Evolutionary conservation across 2,797 vertebrate species (phyloP).

Genomic region (Peromyscus attwateri): DNA sequence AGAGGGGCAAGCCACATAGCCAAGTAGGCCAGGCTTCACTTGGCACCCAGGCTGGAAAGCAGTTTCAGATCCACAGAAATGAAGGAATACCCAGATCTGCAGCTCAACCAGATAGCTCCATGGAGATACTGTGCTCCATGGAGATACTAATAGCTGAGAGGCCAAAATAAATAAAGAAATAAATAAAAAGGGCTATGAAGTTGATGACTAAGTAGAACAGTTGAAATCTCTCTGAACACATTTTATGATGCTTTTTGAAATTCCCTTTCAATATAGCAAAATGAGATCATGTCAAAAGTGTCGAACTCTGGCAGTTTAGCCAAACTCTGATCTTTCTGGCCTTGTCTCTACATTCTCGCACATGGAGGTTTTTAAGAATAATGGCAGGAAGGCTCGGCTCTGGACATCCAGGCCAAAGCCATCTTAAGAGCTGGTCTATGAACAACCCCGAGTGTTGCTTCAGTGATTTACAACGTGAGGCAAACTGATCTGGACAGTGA

Average conservation of each 20-base stretch:
- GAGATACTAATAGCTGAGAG: background rate
- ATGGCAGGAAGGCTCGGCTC: background rate
- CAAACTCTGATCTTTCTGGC: constrained; percentile 29
- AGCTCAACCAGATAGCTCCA: constrained; percentile 4
- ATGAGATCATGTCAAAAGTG: background rate
- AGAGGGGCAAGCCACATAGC: background rate
- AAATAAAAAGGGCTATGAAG: background rate
- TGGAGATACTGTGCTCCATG: background rate
- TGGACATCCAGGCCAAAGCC: background rate
- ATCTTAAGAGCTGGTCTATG: background rate
- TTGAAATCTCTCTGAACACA: constrained; percentile 45
- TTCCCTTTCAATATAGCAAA: constrained; percentile 64
- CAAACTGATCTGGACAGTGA: background rate
- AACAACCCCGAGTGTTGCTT: background rate
- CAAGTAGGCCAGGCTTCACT: background rate
- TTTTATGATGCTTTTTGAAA: constrained; percentile 38
- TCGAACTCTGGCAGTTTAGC: background rate
- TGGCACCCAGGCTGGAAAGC: constrained; percentile 2
- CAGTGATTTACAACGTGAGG: background rate
- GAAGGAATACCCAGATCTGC: constrained; percentile 55
- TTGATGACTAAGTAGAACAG: constrained; percentile 54
- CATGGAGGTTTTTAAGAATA: constrained; percentile 8
- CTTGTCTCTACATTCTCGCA: background rate
- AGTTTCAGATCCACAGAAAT: constrained; percentile 33
- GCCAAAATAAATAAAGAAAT: background rate